A percentile compares a stretch with the other conserved stretches of the same genome.
Evolutionary conservation across 1,140 invertebrate genomes (phyloP).

Genomic region (Camponotus floridanus): DNA sequence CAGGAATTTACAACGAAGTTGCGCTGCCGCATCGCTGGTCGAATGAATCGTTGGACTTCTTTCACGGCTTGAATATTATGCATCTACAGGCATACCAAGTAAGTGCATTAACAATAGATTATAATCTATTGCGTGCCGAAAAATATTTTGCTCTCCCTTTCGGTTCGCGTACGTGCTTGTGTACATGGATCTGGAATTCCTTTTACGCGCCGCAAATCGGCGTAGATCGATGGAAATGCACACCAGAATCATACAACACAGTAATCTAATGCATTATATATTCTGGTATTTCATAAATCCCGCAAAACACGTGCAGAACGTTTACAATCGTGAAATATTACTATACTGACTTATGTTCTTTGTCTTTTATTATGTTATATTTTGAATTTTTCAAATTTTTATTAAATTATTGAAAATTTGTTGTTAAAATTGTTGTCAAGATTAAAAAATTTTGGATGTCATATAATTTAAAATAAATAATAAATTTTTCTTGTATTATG

Average conservation of each 20-base stretch:
- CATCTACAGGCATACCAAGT: not conserved
- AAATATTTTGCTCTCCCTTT: constrained; percentile 8
- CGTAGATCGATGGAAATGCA: constrained; percentile 28
- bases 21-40: not conserved
- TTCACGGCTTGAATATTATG: constrained; percentile 51
- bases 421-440: not conserved
- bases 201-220: constrained; percentile 22
- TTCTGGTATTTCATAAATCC: constrained; percentile 8
- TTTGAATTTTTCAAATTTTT: not conserved
- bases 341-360: not conserved
- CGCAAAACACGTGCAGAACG: not conserved
- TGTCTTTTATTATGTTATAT: not conserved
- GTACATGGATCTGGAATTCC: constrained; percentile 23
- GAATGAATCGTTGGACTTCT: constrained; percentile 43
- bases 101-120: constrained; percentile 22
- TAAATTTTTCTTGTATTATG: not conserved
- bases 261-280: constrained; percentile 31
- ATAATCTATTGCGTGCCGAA: constrained; percentile 14
- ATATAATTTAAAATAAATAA: not conserved
- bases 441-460: not conserved
- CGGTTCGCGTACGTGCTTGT: not conserved
- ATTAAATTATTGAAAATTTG: not conserved
- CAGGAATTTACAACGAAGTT: constrained; percentile 47
- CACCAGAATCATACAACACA: not conserved
- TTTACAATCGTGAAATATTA: constrained; percentile 36